These are phyloP conservation scores for Callospermophilus lateralis DNA, from an alignment of 2,113 vertebrate genomes.

Conservation along the genomic window DNA sequence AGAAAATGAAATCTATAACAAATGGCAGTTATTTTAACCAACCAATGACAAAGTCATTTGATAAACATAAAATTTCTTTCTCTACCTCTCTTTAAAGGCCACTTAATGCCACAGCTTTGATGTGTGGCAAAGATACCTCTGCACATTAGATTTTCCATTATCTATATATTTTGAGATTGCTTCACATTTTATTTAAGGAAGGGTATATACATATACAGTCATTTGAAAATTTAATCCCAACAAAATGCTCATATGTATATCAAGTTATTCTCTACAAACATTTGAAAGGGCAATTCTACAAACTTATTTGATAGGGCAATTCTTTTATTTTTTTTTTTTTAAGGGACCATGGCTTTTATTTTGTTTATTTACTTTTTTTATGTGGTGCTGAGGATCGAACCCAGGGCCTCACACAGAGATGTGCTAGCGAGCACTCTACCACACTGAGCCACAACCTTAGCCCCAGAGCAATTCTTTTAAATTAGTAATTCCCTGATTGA, in stretches of 20 bases:
- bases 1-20: neutral
- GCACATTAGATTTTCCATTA: neutral
- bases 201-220: neutral
- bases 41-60: neutral
- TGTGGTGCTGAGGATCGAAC: too few relatives aligned
- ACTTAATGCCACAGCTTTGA: neutral
- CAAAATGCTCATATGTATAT: neutral
- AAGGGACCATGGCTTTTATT: too few relatives aligned
- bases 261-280: neutral
- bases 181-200: neutral
- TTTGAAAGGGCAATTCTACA: neutral
- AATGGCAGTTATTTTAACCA: neutral
- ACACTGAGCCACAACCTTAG: too few relatives aligned
- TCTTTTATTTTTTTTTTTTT: too few relatives aligned
- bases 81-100: neutral
- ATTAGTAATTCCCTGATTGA: neutral
- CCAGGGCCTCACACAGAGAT: too few relatives aligned
- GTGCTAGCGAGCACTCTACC: too few relatives aligned
- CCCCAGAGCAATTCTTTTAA: too few relatives aligned
- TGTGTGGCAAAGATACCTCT: neutral
- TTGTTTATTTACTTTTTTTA: too few relatives aligned
- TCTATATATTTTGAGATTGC: neutral
- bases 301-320: too few relatives aligned
- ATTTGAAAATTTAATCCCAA: conserved; percentile 5
- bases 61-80: too few relatives aligned